Conservation (phyloP, 2,888 invertebrate genomes). For the Bombylius major region DNA sequence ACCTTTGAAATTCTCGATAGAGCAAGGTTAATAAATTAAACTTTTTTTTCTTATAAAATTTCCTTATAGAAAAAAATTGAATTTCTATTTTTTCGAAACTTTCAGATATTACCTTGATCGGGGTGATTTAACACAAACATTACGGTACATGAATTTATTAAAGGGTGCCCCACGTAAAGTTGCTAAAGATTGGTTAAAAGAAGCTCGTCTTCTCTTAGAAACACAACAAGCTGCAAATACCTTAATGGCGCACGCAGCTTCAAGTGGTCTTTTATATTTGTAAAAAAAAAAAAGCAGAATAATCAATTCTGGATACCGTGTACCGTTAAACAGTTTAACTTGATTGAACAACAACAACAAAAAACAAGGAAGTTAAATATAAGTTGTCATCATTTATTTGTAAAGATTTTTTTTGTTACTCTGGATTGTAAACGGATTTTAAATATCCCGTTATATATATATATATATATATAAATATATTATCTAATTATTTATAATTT, state of each 20-base stretch:
- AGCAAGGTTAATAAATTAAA: slow-evolving; percentile 51
- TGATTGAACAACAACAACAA: no score
- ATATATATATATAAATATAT: no score
- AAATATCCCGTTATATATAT: no score
- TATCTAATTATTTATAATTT: no score
- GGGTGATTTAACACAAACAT: slow-evolving; percentile 73
- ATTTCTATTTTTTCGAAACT: neutral
- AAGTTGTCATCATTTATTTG: slow-evolving; percentile 5
- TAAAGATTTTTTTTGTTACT: neutral
- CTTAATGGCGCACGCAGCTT: slow-evolving; percentile 77
- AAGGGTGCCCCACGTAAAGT: slow-evolving; percentile 78
- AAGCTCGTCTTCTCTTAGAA: slow-evolving; percentile 70
- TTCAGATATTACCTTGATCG: slow-evolving; percentile 54
- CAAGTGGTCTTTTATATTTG: slow-evolving; percentile 42
- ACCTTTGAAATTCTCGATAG: slow-evolving; percentile 83
- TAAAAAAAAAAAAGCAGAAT: slow-evolving; percentile 16
- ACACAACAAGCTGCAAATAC: slow-evolving; percentile 83
- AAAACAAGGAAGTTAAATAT: no score
- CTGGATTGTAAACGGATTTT: no score
- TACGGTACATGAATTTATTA: slow-evolving; percentile 76
- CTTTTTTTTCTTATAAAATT: neutral
- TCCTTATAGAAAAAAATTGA: neutral
- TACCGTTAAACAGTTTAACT: no score
- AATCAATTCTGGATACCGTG: no score
- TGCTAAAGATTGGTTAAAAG: slow-evolving; percentile 77